Conservation (phyloP, 2,113 vertebrate species). For the Sylvilagus bachmani region DNA sequence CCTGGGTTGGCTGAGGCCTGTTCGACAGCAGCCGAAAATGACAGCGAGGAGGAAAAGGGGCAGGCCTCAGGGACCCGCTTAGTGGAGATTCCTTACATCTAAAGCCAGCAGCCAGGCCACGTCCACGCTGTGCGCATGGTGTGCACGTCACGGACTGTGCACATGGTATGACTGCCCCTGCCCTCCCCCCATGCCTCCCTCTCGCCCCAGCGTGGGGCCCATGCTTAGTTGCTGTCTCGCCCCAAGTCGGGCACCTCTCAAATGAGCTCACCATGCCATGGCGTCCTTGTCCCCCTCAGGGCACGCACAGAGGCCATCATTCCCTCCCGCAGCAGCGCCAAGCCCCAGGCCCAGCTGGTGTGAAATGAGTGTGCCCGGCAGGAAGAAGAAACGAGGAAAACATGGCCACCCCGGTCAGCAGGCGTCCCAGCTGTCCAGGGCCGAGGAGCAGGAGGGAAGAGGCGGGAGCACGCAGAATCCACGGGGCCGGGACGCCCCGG, state of each 20-base stretch:
- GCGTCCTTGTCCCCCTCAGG: background rate
- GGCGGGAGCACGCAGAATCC: background rate
- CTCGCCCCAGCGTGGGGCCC: background rate
- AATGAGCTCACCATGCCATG: background rate
- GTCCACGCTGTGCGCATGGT: background rate
- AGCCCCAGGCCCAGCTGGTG: background rate
- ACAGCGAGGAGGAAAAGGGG: background rate
- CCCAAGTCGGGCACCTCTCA: background rate
- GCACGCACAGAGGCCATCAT: background rate
- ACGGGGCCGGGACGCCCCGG: background rate
- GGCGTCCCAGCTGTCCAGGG: background rate
- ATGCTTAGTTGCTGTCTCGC: background rate
- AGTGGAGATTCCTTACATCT: background rate
- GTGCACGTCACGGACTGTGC: background rate
- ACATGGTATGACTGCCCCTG: background rate
- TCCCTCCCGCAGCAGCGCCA: fast-evolving
- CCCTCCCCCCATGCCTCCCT: background rate
- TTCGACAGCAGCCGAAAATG: background rate
- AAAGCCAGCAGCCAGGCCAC: background rate
- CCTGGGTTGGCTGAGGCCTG: background rate
- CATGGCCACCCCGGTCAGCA: background rate
- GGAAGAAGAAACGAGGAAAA: background rate
- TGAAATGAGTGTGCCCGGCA: too few species aligned
- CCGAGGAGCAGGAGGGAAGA: background rate
- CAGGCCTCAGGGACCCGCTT: background rate